A percentile compares a stretch with the other conserved stretches of the same genome.
phyloP scores from a whole-genome alignment of 2,797 vertebrate species.

The Pampus argenteus region DNA sequence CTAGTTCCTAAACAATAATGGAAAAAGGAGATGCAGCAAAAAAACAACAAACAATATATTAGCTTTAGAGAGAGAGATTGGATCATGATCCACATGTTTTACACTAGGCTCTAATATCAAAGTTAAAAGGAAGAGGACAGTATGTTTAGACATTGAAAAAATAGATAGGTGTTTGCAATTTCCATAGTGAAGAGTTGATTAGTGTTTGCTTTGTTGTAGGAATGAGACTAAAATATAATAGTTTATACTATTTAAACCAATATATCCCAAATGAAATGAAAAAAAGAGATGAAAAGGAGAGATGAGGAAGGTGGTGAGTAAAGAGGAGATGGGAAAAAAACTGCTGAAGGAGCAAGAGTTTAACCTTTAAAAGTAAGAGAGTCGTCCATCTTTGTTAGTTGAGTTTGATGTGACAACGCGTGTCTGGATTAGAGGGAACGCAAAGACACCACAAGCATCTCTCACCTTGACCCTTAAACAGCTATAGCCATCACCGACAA shows the following conservation, averaged over 20 bases:
- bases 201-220: not conserved
- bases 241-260: not conserved
- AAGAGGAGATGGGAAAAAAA: not conserved
- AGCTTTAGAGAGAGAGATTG: no score
- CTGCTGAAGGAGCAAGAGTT: not conserved
- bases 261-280: not conserved
- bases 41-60: no score
- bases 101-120: no score
- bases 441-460: slow-evolving; percentile 3
- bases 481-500: not conserved
- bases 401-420: slow-evolving; percentile 49
- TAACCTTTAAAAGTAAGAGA: slow-evolving; percentile 25
- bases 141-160: no score
- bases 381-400: slow-evolving; percentile 57
- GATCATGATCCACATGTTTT: no score
- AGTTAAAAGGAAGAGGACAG: no score
- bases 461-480: slow-evolving; percentile 19
- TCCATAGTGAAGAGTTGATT: not conserved
- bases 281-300: not conserved
- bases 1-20: no score
- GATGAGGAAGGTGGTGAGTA: not conserved
- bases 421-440: slow-evolving; percentile 43
- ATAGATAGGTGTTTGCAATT: not conserved
- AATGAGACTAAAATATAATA: not conserved
- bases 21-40: no score